Conservation (phyloP, 1,140 invertebrate genomes). For the Aphis craccivora region DNA sequence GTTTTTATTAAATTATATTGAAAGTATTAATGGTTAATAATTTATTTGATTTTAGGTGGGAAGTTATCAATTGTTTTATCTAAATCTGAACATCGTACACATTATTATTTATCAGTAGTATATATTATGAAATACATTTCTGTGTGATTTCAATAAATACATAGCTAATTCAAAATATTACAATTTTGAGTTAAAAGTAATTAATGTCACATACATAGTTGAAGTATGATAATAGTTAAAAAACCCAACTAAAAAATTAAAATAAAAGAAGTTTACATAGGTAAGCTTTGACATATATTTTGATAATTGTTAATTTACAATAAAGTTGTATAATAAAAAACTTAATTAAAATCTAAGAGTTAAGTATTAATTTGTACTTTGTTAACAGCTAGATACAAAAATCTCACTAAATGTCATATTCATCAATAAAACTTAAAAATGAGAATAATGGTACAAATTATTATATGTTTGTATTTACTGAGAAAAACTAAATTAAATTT, state of each 20-base stretch:
- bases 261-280: neutral
- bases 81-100: neutral
- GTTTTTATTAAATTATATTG: neutral
- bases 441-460: conserved; percentile 4
- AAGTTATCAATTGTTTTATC: neutral
- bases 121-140: neutral
- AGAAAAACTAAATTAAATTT: neutral
- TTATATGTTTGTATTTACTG: neutral
- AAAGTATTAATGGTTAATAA: neutral
- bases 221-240: neutral
- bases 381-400: neutral
- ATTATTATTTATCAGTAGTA: neutral
- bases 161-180: neutral
- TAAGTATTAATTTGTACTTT: conserved; percentile 19
- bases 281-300: neutral
- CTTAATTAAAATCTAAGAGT: neutral
- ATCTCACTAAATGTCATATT: conserved; percentile 20
- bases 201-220: neutral
- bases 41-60: neutral
- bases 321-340: neutral
- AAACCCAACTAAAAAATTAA: neutral
- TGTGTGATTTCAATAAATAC: neutral
- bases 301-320: neutral
- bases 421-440: neutral
- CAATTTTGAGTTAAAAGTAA: neutral